phyloP scores from a whole-genome alignment of 2,888 invertebrate species.

The Ariolimax columbianus region DNA sequence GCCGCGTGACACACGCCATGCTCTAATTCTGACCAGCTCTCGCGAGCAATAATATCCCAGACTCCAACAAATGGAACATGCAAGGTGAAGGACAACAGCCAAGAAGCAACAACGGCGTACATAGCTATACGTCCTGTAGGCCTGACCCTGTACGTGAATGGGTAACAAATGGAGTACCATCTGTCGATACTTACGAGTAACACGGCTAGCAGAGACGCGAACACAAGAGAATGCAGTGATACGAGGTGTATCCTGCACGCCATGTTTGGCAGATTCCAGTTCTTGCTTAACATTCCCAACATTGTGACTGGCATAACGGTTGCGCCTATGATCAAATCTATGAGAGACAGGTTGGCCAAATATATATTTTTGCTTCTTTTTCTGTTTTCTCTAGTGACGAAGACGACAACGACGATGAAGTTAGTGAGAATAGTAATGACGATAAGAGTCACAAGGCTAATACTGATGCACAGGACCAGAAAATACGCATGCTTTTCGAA shows the following conservation, averaged over 20 bases:
- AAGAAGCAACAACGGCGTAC: slow-evolving; percentile 60
- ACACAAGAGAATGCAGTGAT: slow-evolving; percentile 59
- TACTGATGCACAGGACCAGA: slow-evolving; percentile 4
- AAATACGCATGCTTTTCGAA: slow-evolving; percentile 25
- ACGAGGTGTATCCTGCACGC: slow-evolving; percentile 49
- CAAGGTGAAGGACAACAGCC: slow-evolving; percentile 64
- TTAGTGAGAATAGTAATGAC: slow-evolving; percentile 46
- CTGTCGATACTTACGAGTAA: slow-evolving; percentile 69
- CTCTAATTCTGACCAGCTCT: slow-evolving; percentile 25
- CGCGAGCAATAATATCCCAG: slow-evolving; percentile 57
- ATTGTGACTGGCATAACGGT: slow-evolving; percentile 61
- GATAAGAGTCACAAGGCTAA: slow-evolving; percentile 31
- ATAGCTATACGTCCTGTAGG: slow-evolving; percentile 66
- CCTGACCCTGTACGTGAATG: slow-evolving; percentile 69
- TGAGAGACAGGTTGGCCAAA: slow-evolving; percentile 50
- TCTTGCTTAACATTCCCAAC: slow-evolving; percentile 58
- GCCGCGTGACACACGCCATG: slow-evolving; percentile 33
- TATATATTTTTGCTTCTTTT: slow-evolving; percentile 51
- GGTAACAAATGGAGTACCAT: slow-evolving; percentile 73
- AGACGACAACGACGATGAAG: slow-evolving; percentile 47
- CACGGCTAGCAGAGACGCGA: slow-evolving; percentile 69
- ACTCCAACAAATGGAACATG: slow-evolving; percentile 65
- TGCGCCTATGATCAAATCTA: slow-evolving; percentile 46
- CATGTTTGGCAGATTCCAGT: slow-evolving; percentile 57
- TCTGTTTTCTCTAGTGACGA: slow-evolving; percentile 47